Conservation (phyloP, 2,113 vertebrate species). For the Pollimyrus isidori region DNA sequence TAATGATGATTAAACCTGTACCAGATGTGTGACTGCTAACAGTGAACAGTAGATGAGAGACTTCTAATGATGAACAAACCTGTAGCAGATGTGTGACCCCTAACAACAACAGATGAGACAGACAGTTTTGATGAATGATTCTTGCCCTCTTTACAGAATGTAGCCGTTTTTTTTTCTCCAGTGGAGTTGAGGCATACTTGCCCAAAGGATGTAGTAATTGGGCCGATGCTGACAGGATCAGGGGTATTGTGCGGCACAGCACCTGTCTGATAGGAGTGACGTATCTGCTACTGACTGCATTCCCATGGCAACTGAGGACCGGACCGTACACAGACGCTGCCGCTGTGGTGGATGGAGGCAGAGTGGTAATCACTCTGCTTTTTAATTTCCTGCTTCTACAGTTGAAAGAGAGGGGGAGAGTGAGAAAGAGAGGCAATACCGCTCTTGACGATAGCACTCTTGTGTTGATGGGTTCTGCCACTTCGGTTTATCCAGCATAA, state of each 20-base stretch:
- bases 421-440: not conserved
- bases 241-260: not conserved
- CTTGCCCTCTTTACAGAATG: not conserved
- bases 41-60: not conserved
- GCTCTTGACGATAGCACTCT: not conserved
- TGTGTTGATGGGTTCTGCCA: not conserved
- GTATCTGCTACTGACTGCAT: not conserved
- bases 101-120: not conserved
- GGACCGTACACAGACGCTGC: not conserved
- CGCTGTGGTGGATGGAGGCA: not conserved
- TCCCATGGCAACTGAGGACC: not conserved
- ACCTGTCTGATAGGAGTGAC: not conserved
- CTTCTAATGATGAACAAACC: not conserved
- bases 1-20: not conserved
- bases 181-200: not conserved
- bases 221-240: not conserved
- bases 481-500: not conserved
- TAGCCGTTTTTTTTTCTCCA: not conserved
- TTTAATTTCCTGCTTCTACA: conserved; percentile 24
- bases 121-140: not conserved
- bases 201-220: not conserved
- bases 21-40: not conserved
- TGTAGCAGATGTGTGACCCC: not conserved
- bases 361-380: not conserved
- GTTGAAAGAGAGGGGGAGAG: not conserved